phyloP scores from a whole-genome alignment of 1,140 invertebrate species.

The Saccostrea echinata region DNA sequence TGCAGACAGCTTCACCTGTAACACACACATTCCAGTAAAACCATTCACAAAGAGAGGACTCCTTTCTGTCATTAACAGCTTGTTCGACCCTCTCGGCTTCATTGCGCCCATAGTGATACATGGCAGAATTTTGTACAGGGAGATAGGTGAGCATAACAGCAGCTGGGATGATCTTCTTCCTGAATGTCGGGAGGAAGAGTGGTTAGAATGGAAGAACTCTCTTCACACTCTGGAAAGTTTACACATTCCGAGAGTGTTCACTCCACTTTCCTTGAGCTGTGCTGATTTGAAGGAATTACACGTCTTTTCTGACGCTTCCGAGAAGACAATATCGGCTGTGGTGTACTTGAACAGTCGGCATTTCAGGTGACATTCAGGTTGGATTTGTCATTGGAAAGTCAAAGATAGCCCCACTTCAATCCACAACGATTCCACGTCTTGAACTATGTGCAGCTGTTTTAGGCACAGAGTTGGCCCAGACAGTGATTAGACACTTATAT shows the following conservation, averaged over 20 bases:
- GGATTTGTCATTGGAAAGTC: constrained; percentile 40
- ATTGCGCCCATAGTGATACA: constrained; percentile 51
- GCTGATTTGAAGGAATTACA: not conserved
- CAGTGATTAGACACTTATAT: not conserved
- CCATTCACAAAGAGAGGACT: constrained; percentile 53
- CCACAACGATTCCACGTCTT: constrained; percentile 23
- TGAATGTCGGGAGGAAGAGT: not conserved
- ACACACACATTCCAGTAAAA: constrained; percentile 36
- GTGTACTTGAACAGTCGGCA: constrained; percentile 41
- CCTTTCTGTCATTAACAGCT: constrained; percentile 49
- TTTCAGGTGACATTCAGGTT: constrained; percentile 19
- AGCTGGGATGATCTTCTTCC: constrained; percentile 56
- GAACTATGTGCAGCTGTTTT: constrained; percentile 40
- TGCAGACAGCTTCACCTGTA: constrained; percentile 43
- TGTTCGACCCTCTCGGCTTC: constrained; percentile 56
- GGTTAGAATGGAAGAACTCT: constrained; percentile 45
- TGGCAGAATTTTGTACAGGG: constrained; percentile 54
- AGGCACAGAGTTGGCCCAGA: constrained; percentile 18
- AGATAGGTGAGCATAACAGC: constrained; percentile 7
- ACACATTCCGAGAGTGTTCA: constrained; percentile 44
- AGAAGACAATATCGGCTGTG: constrained; percentile 45
- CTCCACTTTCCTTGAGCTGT: not conserved
- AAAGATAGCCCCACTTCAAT: constrained; percentile 21
- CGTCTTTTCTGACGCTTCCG: constrained; percentile 42
- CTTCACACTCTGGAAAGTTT: constrained; percentile 35